These are phyloP conservation scores for Epirrhoe alternata DNA, from an alignment of 2,888 invertebrate genomes.

Conservation along the genomic window DNA sequence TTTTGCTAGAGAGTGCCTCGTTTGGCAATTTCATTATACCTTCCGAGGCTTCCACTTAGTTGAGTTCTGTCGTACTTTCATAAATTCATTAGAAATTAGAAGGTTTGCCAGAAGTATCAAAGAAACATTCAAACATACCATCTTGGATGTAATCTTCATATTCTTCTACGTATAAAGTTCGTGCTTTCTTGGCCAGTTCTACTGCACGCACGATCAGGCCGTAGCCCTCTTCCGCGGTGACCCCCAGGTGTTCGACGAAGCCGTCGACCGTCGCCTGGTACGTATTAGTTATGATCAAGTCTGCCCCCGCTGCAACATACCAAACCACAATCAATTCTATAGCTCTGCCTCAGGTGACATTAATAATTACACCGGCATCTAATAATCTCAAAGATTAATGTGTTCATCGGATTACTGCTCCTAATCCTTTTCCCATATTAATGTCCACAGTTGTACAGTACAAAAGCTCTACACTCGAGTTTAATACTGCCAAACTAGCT, in stretches of 20 bases:
- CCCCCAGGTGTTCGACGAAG: constrained; percentile 89
- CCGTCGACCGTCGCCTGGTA: constrained; percentile 94
- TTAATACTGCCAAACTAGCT: constrained; percentile 66
- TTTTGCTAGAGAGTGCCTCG: constrained; percentile 43
- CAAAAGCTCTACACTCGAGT: constrained; percentile 47
- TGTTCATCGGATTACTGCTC: constrained; percentile 56
- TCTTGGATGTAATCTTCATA: constrained; percentile 72
- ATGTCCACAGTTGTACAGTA: constrained; percentile 29
- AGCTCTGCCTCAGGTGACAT: constrained; percentile 46
- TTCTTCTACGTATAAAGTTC: constrained; percentile 86
- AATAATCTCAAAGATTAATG: constrained; percentile 65
- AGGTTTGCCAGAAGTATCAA: not conserved
- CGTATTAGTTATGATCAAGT: constrained; percentile 94
- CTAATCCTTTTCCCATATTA: constrained; percentile 52
- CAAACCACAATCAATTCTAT: constrained; percentile 44
- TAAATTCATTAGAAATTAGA: constrained; percentile 44
- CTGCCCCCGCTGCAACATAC: constrained; percentile 90
- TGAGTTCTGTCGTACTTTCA: constrained; percentile 32
- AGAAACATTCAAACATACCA: constrained; percentile 50
- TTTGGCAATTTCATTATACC: constrained; percentile 53
- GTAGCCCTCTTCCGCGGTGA: constrained; percentile 88
- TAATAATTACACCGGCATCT: constrained; percentile 57
- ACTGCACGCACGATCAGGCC: constrained; percentile 91
- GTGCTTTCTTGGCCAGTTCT: constrained; percentile 89
- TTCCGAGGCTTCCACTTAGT: constrained; percentile 49